Conservation (phyloP, 1,140 invertebrate species). For the Paracyclopina nana region DNA sequence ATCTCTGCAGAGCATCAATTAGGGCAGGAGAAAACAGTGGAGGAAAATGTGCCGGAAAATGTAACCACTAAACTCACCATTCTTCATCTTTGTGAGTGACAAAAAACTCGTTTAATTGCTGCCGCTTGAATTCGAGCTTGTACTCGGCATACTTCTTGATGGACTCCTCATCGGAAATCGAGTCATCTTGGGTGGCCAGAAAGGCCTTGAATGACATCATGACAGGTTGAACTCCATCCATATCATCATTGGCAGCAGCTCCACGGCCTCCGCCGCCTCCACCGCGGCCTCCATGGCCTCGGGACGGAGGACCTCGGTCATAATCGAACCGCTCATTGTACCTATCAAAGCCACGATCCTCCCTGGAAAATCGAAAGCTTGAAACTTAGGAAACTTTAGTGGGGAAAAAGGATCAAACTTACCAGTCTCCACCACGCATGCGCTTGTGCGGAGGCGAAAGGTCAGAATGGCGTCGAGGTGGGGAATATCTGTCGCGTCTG, state of each 20-base stretch:
- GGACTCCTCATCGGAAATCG: constrained; percentile 88
- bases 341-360: neutral
- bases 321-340: neutral
- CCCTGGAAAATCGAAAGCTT: constrained; percentile 3
- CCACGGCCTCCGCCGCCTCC: neutral
- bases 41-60: no score
- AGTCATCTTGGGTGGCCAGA: constrained; percentile 84
- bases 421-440: constrained; percentile 3
- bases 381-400: neutral
- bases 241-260: constrained; percentile 20
- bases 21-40: no score
- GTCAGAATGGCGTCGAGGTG: neutral
- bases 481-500: constrained; percentile 22
- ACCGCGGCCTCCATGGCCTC: neutral
- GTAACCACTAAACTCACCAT: constrained; percentile 89
- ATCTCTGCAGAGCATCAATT: no score
- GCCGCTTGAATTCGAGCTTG: constrained; percentile 84
- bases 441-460: neutral
- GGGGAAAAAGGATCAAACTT: no score
- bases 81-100: constrained; percentile 97
- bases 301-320: neutral
- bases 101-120: constrained; percentile 97
- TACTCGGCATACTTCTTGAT: constrained; percentile 96
- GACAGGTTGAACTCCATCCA: constrained; percentile 44
- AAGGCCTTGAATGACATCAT: constrained; percentile 98